These are phyloP conservation scores for Cladorhizidae sp. DNA, from an alignment of 37 sponge, comb jelly and placozoan genomes.

Conservation along the genomic window DNA sequence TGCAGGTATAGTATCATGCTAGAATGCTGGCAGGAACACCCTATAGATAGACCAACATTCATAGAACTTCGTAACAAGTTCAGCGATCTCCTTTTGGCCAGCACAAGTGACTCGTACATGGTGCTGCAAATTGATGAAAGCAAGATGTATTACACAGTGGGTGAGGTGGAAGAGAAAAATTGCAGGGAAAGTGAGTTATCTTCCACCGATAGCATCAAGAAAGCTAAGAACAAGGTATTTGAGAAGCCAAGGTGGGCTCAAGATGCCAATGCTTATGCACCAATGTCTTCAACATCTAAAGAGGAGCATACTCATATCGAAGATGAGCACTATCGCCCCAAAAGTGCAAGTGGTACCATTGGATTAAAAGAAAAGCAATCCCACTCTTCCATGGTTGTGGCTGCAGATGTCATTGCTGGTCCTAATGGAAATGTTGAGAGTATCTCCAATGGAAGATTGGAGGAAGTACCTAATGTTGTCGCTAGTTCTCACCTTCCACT, in stretches of 20 bases:
- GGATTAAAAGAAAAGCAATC: neutral
- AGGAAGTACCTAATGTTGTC: neutral
- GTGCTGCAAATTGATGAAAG: conserved; percentile 49
- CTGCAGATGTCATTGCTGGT: too few relatives aligned
- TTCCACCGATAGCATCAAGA: conserved; percentile 9
- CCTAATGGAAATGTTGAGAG: too few relatives aligned
- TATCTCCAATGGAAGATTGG: neutral
- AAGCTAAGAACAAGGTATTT: neutral
- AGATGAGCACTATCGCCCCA: conserved; percentile 4
- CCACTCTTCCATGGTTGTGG: too few relatives aligned
- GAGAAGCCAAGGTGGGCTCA: conserved; percentile 16
- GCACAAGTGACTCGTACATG: conserved; percentile 33
- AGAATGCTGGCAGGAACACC: conserved; percentile 53
- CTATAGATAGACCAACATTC: conserved; percentile 50
- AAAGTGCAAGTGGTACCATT: too few relatives aligned
- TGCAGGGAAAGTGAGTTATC: neutral
- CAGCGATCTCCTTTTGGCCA: conserved; percentile 15
- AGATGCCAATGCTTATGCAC: neutral
- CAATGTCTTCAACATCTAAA: neutral
- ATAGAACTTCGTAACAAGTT: conserved; percentile 37
- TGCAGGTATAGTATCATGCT: conserved; percentile 58
- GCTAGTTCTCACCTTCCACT: neutral
- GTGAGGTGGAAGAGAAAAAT: conserved; percentile 11
- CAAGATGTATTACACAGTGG: conserved; percentile 40
- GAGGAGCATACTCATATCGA: neutral